Base-by-base conservation (phyloP, 2,113 vertebrate genomes). In the Manacus vitellinus region DNA sequence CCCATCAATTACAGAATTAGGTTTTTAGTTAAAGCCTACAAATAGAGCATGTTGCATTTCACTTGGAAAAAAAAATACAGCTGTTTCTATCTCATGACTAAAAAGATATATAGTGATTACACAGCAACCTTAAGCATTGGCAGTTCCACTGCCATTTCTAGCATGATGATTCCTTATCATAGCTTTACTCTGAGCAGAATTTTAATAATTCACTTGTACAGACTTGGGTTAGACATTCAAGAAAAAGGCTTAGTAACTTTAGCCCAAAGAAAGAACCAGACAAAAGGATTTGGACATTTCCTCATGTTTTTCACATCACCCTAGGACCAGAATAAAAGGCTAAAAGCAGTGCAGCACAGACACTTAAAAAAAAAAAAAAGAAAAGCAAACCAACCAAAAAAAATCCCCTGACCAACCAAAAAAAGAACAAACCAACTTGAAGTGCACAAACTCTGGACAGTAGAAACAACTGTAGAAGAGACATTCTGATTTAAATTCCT, bases 371-470 rank as follows among this genome's bases (percentile, higher is more conserved):
- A 63, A 2, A 30, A 55, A 44, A 20, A 31, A 43, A 41, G 18
- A 46, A 68, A 47, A 22, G 12, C 31, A 31, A 54, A n/a, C 9
- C 13, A 54, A 63, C 12, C 11, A 19, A 39, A 74, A 12, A 22
- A 55, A 44, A 39, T 9, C 2, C 4, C n/a, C 4, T 5, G 14
- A 4, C 4, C 43, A 41, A 66, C 9, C 2, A 33, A 27, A 8
- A 41, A 25, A 3, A 41, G 6, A 33, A 56, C 12, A 35, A 35
- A 35, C 5, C 30, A 61, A 25, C 9, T n/a, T 68, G 39, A 73
- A 82, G 10, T 25, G 17, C 11, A 22, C 33, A 14, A 43, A 63
- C 4, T 66, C 19, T 52, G 7, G 12, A 44, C 14, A 46, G n/a
- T 31, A 11, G 62, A 52, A 85, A 72, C 14, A 46, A n/a, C 12